A percentile compares a stretch with the other conserved stretches of the same genome.
Evolutionary conservation across 1,140 invertebrate species (phyloP).

Genomic region (Drosophila busckii): DNA sequence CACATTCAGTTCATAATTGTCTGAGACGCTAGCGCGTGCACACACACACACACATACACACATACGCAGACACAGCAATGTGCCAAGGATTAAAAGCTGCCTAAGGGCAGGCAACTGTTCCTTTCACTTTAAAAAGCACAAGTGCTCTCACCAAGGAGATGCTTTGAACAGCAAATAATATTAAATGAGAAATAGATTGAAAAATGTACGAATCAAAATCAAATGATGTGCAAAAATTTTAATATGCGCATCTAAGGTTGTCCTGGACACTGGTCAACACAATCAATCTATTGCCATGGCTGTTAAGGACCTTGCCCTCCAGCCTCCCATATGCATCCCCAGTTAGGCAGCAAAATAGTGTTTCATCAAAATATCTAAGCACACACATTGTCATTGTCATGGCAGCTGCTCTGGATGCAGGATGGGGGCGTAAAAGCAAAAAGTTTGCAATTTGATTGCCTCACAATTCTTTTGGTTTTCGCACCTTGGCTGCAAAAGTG

Average conservation of each 20-base stretch:
- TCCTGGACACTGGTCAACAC: slow-evolving; percentile 59
- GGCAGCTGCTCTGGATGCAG: slow-evolving; percentile 7
- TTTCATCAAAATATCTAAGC: slow-evolving; percentile 25
- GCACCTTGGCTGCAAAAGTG: slow-evolving; percentile 47
- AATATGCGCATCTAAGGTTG: slow-evolving; percentile 47
- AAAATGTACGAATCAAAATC: slow-evolving; percentile 39
- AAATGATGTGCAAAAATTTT: slow-evolving; percentile 65
- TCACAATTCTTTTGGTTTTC: slow-evolving; percentile 32
- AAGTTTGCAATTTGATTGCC: not conserved
- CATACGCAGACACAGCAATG: not conserved
- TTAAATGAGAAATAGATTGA: slow-evolving; percentile 6
- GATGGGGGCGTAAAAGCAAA: slow-evolving; percentile 14
- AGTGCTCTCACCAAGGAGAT: slow-evolving; percentile 5
- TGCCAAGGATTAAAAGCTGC: too few relatives aligned
- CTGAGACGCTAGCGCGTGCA: slow-evolving; percentile 11
- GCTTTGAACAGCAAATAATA: slow-evolving; percentile 15
- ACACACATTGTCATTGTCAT: slow-evolving; percentile 59
- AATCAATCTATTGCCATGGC: slow-evolving; percentile 45
- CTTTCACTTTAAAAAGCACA: slow-evolving; percentile 14
- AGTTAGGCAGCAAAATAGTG: slow-evolving; percentile 12
- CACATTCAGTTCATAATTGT: slow-evolving; percentile 39
- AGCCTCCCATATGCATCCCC: not conserved
- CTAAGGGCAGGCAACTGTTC: slow-evolving; percentile 23
- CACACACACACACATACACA: not conserved
- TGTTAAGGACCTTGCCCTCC: slow-evolving; percentile 34